Evolutionary conservation across 2,888 invertebrate genomes (phyloP).

Genomic region (Mesochorus sp.): DNA sequence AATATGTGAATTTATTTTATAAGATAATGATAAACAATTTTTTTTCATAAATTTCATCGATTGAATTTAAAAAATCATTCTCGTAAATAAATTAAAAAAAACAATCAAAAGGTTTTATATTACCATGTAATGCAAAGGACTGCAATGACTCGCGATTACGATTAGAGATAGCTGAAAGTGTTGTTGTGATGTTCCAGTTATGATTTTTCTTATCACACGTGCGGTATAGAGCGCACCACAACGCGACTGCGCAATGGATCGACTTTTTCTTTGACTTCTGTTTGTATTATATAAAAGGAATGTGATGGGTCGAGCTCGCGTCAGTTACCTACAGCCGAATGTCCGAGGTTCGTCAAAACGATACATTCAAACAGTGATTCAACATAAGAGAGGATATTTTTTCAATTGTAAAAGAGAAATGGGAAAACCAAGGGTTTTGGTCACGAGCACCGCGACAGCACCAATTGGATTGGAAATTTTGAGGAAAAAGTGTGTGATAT

Average conservation of each 20-base stretch:
- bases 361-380: not conserved
- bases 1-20: no score
- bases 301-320: not conserved
- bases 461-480: slow-evolving; percentile 81
- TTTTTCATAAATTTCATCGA: no score
- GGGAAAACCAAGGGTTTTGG: slow-evolving; percentile 82
- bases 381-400: not conserved
- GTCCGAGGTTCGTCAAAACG: not conserved
- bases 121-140: no score
- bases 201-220: slow-evolving; percentile 12
- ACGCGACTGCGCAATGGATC: slow-evolving; percentile 33
- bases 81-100: no score
- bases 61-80: no score
- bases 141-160: no score
- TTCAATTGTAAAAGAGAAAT: no score
- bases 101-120: no score
- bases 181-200: not conserved
- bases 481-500: slow-evolving; percentile 75
- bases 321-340: slow-evolving; percentile 18
- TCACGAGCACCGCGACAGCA: slow-evolving; percentile 82
- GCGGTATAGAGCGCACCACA: not conserved
- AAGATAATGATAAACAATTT: no score
- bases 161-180: no score
- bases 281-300: slow-evolving; percentile 37
- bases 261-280: not conserved